These are phyloP conservation scores for Cebidichthys violaceus DNA, from an alignment of 2,113 vertebrate species.

Conservation along the genomic window DNA sequence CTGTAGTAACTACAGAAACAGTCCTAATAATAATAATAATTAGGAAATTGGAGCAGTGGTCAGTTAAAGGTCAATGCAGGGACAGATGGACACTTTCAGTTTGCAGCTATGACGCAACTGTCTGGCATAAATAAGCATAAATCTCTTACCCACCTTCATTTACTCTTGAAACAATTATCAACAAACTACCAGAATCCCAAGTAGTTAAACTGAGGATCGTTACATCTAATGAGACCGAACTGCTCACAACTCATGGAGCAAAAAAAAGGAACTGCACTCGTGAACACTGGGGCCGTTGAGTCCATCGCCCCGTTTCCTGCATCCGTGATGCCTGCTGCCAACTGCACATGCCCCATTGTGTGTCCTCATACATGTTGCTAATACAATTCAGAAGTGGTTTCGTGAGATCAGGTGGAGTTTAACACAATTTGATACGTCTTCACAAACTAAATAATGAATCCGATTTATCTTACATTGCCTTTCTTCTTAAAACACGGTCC, in stretches of 20 bases:
- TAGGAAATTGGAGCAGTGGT: background rate
- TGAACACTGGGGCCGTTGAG: background rate
- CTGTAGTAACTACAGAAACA: background rate
- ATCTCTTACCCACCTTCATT: background rate
- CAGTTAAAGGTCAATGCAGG: slow-evolving; percentile 23
- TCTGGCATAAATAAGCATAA: background rate
- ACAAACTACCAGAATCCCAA: background rate
- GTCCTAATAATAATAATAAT: slow-evolving; percentile 2
- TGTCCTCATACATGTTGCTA: background rate
- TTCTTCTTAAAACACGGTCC: background rate
- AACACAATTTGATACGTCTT: background rate
- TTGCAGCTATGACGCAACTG: background rate
- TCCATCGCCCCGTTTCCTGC: background rate
- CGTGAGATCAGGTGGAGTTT: background rate
- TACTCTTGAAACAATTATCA: background rate
- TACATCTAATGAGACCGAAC: background rate
- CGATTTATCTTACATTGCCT: background rate
- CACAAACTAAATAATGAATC: background rate
- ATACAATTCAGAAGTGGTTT: background rate
- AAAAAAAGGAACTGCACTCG: background rate
- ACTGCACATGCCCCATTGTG: background rate
- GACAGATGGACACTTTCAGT: slow-evolving; percentile 4
- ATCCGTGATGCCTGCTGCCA: background rate
- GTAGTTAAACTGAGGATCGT: no score
- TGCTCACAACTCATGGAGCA: no score